Base-by-base conservation (phyloP, 2,888 invertebrate genomes). In the Noctua comes region DNA sequence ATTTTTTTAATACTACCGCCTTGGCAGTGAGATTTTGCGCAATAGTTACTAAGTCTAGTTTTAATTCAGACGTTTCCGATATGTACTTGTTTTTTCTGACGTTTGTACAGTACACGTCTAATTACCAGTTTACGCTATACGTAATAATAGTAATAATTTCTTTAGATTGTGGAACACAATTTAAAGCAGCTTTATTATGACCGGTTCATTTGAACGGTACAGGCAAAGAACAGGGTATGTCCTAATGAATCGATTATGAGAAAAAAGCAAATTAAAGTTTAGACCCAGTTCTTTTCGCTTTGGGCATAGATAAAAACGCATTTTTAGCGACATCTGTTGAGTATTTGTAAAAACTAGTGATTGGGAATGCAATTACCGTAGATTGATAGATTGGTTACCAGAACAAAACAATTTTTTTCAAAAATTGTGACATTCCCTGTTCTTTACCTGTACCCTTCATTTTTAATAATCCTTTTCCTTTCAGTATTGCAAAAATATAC, bases 1-100 rank as follows among this genome's bases (percentile, higher is more conserved):
- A 87, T 83, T 87, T 74, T 82, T 89, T 91, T 94, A 95, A 95
- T 95, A 95, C 95, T 95, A 80, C 79, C 62, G 95, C 93, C 94
- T 90, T 94, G 96, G 96, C 96, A 96, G 96, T 96, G 96, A 93
- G 93, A 92, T 88, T 95, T 96, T 96, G 95, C 95, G 95, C 95
- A 94, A 92, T 92, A 91, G 88, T 90, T 90, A 87, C 91, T 91
- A 91, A 93, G 84, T 83, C 91, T 94, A 93, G 86, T 88, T 88
- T 92, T 92, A 92, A 90, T 83, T 95, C 93, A 95, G 94, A 94
- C 93, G 91, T 91, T 88, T 91, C 88, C 91, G 95, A 95, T 95
- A 95, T 95, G 95, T 95, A 92, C 89, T 91, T 91, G 91, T 92
- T 91, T 85, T 90, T 90, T 89, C 80, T 86, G 84, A 86, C 82